Percentiles rank a stretch among this genome's conserved stretches.
Conservation (phyloP, 2,888 invertebrate genomes). For the Strigamia maritima region DNA sequence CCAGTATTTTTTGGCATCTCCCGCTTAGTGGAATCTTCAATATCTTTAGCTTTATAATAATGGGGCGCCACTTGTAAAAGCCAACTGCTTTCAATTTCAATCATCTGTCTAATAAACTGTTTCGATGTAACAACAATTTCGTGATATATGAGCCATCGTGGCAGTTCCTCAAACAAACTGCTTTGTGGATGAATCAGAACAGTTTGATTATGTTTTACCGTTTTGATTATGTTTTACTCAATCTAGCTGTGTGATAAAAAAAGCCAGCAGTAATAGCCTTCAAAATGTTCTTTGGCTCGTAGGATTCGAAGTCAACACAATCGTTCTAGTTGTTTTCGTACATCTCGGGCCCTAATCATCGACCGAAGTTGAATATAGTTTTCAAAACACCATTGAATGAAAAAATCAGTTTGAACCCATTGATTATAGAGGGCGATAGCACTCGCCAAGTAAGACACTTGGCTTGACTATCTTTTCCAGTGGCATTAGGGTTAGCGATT, state of each 20-base stretch:
- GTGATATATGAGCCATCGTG: constrained; percentile 94
- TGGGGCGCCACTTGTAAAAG: constrained; percentile 97
- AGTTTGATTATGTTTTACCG: constrained; percentile 96
- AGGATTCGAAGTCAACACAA: constrained; percentile 81
- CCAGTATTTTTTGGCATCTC: no score
- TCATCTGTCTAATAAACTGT: constrained; percentile 95
- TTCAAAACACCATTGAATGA: constrained; percentile 99
- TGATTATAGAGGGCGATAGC: no score
- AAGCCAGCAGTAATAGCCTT: constrained; percentile 97
- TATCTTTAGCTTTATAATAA: constrained; percentile 92
- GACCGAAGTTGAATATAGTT: constrained; percentile 98
- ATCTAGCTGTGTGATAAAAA: constrained; percentile 93
- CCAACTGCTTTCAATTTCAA: constrained; percentile 98
- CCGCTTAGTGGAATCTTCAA: constrained; percentile 92
- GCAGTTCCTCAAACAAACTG: constrained; percentile 90
- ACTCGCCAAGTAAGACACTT: no score
- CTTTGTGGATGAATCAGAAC: constrained; percentile 98
- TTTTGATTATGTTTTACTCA: constrained; percentile 92
- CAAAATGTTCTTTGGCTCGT: constrained; percentile 81
- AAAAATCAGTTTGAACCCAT: constrained; percentile 99
- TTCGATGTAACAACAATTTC: constrained; percentile 98
- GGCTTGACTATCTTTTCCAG: no score
- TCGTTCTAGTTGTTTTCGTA: constrained; percentile 95
- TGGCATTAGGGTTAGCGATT: no score
- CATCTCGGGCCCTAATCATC: constrained; percentile 94